Conservation (phyloP, 2,888 invertebrate species). For the Cryptophagus acutangulus region DNA sequence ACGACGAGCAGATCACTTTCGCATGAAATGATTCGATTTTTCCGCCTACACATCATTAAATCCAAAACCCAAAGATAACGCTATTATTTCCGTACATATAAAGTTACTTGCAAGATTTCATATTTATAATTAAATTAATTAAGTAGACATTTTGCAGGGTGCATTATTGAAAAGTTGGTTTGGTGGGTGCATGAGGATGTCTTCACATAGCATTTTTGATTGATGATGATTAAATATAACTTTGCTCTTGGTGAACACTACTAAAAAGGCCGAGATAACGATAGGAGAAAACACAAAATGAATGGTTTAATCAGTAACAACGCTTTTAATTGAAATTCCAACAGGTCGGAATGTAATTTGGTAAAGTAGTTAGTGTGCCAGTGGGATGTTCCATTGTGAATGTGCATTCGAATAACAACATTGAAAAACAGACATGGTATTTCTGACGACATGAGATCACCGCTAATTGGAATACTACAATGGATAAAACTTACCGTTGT, state of each 20-base stretch:
- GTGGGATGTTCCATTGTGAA: conserved; percentile 32
- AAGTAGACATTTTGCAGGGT: no score
- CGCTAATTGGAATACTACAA: conserved; percentile 39
- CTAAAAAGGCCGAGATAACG: no score
- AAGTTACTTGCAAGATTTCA: no score
- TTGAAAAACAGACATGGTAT: conserved; percentile 44
- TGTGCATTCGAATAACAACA: conserved; percentile 33
- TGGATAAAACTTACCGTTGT: conserved; percentile 42
- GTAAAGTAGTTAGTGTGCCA: conserved; percentile 25
- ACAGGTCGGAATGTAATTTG: conserved; percentile 33
- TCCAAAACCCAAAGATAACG: no score
- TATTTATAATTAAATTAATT: no score
- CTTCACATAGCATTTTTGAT: no score
- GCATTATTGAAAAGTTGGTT: no score
- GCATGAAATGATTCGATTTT: not conserved
- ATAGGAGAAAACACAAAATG: conserved; percentile 13
- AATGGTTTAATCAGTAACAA: conserved; percentile 21
- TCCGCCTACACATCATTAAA: no score
- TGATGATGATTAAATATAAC: no score
- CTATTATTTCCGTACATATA: no score
- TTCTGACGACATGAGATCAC: conserved; percentile 45
- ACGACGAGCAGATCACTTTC: not conserved
- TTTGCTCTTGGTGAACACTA: no score
- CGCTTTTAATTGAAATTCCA: conserved; percentile 26
- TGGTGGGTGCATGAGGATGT: no score